Evolutionary conservation across 2,888 invertebrate genomes (phyloP).

Genomic region (Catonia carolina): DNA sequence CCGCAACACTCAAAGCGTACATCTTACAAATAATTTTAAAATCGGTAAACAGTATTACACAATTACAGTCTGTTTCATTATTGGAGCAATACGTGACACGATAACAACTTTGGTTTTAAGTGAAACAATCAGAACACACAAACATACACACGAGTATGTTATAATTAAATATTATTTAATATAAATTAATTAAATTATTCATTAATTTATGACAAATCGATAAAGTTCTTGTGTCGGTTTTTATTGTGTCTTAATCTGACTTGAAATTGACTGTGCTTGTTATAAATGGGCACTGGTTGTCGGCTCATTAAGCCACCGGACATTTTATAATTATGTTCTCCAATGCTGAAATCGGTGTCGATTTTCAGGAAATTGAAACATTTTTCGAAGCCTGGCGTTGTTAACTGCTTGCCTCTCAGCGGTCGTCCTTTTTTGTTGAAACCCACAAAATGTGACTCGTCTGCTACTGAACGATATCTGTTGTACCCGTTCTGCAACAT

Average conservation of each 20-base stretch:
- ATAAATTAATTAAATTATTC: too few species aligned
- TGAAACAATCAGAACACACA: too few species aligned
- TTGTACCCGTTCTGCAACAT: conserved; percentile 54
- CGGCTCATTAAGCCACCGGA: conserved; percentile 39
- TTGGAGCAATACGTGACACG: too few species aligned
- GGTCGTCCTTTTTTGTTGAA: conserved; percentile 56
- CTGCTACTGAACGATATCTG: conserved; percentile 55
- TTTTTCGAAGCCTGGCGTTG: conserved; percentile 45
- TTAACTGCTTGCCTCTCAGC: conserved; percentile 46
- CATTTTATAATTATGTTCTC: conserved; percentile 53
- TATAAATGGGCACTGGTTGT: conserved; percentile 16
- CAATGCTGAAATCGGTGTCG: conserved; percentile 55
- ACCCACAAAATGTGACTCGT: conserved; percentile 54
- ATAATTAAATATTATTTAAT: too few species aligned
- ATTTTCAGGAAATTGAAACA: conserved; percentile 59
- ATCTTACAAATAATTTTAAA: too few species aligned
- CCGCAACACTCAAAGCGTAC: too few species aligned
- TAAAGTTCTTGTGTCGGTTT: conserved; percentile 8
- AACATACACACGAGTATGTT: too few species aligned
- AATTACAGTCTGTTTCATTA: too few species aligned
- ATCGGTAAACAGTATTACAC: too few species aligned
- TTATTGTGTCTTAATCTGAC: neutral
- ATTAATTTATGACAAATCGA: neutral
- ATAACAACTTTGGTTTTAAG: too few species aligned
- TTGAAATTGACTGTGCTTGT: neutral